Percentiles rank a stretch among this genome's conserved stretches.
These are phyloP conservation scores for Ephydatia muelleri DNA, from an alignment of 37 sponge, comb jelly and placozoan genomes.

Conservation along the genomic window DNA sequence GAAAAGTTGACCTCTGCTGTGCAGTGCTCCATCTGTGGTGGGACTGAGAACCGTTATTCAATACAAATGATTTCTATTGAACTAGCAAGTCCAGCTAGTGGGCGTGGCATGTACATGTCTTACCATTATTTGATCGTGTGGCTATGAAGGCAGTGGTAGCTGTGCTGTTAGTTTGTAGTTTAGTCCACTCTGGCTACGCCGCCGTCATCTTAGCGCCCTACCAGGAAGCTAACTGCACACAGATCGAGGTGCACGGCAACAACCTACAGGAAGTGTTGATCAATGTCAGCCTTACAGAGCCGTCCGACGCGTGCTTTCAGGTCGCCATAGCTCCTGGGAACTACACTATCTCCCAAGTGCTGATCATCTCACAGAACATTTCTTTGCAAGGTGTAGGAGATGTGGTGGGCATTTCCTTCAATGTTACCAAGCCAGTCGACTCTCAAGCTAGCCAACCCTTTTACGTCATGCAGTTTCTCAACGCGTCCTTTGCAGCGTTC, in stretches of 20 bases:
- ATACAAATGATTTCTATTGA: not conserved
- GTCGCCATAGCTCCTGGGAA: not conserved
- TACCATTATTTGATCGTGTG: not conserved
- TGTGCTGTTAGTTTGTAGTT: not conserved
- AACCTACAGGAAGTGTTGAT: not conserved
- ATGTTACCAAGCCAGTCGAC: not conserved
- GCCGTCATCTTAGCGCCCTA: not conserved
- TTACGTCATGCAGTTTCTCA: slow-evolving; percentile 18
- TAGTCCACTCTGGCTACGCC: not conserved
- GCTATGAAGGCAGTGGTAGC: not conserved
- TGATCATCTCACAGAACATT: slow-evolving; percentile 12
- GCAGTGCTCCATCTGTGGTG: too few relatives aligned
- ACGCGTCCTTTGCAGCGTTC: slow-evolving; percentile 6
- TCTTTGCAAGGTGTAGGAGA: slow-evolving; percentile 11
- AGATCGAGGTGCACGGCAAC: not conserved
- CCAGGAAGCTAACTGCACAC: not conserved
- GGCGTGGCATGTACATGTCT: not conserved
- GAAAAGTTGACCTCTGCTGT: too few relatives aligned
- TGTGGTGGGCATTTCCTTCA: not conserved
- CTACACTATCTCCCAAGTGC: not conserved
- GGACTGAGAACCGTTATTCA: too few relatives aligned
- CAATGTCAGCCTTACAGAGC: not conserved
- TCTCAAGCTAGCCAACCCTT: not conserved
- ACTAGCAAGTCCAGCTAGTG: not conserved
- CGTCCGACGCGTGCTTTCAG: not conserved